Evolutionary conservation across 2,797 vertebrate genomes (phyloP), one percentile per base, ranked within the genome.

Genomic region (Rhinichthys osculus): DNA sequence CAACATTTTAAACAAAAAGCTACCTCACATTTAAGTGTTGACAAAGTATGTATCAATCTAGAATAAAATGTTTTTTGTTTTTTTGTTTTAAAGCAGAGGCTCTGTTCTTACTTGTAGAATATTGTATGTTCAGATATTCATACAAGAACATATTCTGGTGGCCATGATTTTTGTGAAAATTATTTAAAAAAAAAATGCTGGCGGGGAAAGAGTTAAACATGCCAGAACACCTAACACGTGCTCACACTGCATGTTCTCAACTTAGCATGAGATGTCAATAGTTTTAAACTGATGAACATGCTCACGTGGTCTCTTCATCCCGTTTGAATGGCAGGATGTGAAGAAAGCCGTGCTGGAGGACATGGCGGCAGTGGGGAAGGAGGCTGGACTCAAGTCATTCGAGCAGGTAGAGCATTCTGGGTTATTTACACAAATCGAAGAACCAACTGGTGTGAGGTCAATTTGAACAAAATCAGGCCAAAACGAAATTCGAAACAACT

Each of bases 361-460:
- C 87, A 94, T 96, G 94, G 92, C 66, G 2, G 86, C 87, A 0
- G 92, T 94, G 71, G 96, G 93, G 35, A 96, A 95, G 81, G 89
- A 93, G 71, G 95, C 94, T 0, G 95, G 95, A 1, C 92, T 96
- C 0, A 96, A 95, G 90, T 96, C 96, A 2, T 96, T 96, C 74
- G 96, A 96, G 85, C 95, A 96, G 90, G 96, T 96, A 66, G 6
- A 42, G 21, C 30, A 21, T 44, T 69, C 42, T 77, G 62, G 59
- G 42, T 35, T 13, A 33, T 67, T 30, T 67, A 27, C 47, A 17
- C 16, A 17, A 27, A 27, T 62, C 0, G 10, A 13, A 62, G 4
- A n/a, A 59, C 9, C 1, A 62, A 62, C 11, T 62, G n/a, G n/a
- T 59, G 23, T 59, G 57, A n/a, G 27, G 11, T 62, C 59, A 14